Percentiles rank a stretch among this genome's conserved stretches.
Conservation (phyloP, 2,113 vertebrate species). For the Catharus bicknelli region DNA sequence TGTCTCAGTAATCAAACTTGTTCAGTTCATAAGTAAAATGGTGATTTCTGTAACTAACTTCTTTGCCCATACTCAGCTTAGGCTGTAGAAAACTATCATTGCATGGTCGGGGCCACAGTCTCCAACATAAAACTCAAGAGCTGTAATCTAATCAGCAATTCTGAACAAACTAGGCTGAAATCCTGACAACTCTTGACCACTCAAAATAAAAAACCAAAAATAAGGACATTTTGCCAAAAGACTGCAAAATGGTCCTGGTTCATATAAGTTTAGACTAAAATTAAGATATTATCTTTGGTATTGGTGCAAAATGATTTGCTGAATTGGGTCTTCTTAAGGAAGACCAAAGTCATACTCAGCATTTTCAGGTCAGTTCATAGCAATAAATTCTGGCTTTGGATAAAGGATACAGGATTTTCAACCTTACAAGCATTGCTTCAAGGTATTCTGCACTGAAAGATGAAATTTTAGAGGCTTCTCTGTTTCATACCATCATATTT, state of each 20-base stretch:
- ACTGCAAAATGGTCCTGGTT: background rate
- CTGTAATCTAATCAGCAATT: background rate
- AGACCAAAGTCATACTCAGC: background rate
- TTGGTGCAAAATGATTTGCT: background rate
- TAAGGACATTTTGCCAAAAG: background rate
- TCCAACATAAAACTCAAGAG: background rate
- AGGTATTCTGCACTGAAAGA: background rate
- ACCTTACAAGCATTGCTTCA: background rate
- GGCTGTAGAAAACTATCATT: background rate
- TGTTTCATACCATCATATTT: background rate
- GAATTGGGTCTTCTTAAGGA: background rate
- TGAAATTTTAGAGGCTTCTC: background rate
- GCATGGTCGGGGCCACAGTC: background rate
- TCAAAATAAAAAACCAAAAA: background rate
- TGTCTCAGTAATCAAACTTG: background rate
- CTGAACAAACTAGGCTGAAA: background rate
- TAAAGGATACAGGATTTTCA: background rate
- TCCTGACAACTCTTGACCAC: background rate
- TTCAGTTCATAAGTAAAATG: background rate
- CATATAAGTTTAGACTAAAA: background rate
- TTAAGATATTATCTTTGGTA: background rate
- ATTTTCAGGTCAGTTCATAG: background rate
- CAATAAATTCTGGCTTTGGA: background rate
- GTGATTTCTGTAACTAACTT: background rate
- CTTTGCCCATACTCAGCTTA: background rate